phyloP scores from a whole-genome alignment of 2,888 invertebrate species.

The Lamproptera curius region DNA sequence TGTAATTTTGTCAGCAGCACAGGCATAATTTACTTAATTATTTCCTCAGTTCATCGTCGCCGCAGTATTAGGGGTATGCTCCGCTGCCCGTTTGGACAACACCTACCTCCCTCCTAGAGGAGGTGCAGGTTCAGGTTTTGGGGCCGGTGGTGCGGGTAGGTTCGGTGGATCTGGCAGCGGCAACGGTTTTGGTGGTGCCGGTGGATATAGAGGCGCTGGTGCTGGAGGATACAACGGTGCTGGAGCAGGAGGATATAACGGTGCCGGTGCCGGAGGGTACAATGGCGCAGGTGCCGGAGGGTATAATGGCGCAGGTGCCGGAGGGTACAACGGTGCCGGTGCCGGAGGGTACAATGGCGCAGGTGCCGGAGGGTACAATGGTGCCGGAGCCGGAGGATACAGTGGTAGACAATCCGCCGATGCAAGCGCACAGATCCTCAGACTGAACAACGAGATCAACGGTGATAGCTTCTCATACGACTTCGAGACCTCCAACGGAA shows the following conservation, averaged over 20 bases:
- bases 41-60: constrained; percentile 60
- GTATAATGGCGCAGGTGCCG: constrained; percentile 27
- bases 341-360: constrained; percentile 25
- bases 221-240: constrained; percentile 27
- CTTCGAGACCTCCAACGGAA: constrained; percentile 71
- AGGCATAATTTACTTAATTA: too few species aligned
- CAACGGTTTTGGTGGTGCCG: constrained; percentile 26
- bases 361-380: constrained; percentile 31
- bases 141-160: constrained; percentile 41
- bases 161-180: constrained; percentile 28
- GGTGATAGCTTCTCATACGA: constrained; percentile 69
- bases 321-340: constrained; percentile 28
- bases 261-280: constrained; percentile 27
- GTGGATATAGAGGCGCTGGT: constrained; percentile 23
- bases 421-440: constrained; percentile 61
- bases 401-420: constrained; percentile 47
- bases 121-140: constrained; percentile 60
- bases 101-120: constrained; percentile 72
- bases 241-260: constrained; percentile 25
- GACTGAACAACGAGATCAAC: constrained; percentile 62
- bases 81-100: constrained; percentile 70
- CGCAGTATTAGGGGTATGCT: constrained; percentile 62
- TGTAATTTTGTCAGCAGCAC: too few species aligned
- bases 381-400: constrained; percentile 38
- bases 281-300: constrained; percentile 29